A percentile compares a stretch with the other conserved stretches of the same genome.
Conservation (phyloP, 2,797 vertebrate genomes). For the Cynopterus sphinx region DNA sequence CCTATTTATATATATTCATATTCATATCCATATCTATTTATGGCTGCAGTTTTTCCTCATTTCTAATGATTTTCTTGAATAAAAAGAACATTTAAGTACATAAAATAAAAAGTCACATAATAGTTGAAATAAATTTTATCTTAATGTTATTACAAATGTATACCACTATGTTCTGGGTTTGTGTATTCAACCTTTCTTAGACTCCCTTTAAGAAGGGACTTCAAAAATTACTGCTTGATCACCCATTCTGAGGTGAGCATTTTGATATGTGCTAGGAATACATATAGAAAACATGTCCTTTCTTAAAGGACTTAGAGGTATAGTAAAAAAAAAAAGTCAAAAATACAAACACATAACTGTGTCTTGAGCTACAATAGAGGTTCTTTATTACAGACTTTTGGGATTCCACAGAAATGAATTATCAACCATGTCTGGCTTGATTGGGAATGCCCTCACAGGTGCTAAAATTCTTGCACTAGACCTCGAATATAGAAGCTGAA, state of each 20-base stretch:
- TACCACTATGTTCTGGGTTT: background rate
- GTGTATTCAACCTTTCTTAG: background rate
- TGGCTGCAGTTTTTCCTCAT: background rate
- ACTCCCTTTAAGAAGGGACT: background rate
- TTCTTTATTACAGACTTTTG: background rate
- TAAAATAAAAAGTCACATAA: background rate
- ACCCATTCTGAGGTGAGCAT: background rate
- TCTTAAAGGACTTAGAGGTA: background rate
- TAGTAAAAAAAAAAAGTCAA: background rate
- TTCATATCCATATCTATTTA: background rate
- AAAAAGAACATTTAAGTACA: background rate
- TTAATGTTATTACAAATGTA: background rate
- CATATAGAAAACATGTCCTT: background rate
- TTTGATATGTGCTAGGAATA: background rate
- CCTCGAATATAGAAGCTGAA: background rate
- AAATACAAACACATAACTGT: background rate
- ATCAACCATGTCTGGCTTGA: background rate
- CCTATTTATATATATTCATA: background rate
- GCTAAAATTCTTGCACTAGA: background rate
- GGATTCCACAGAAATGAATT: background rate
- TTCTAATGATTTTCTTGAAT: background rate
- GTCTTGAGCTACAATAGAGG: background rate
- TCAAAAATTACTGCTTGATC: background rate
- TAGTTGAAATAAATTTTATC: background rate
- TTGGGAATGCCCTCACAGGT: background rate